Base-by-base conservation (phyloP, 2,888 invertebrate species). In the Drosophila anomalipes region DNA sequence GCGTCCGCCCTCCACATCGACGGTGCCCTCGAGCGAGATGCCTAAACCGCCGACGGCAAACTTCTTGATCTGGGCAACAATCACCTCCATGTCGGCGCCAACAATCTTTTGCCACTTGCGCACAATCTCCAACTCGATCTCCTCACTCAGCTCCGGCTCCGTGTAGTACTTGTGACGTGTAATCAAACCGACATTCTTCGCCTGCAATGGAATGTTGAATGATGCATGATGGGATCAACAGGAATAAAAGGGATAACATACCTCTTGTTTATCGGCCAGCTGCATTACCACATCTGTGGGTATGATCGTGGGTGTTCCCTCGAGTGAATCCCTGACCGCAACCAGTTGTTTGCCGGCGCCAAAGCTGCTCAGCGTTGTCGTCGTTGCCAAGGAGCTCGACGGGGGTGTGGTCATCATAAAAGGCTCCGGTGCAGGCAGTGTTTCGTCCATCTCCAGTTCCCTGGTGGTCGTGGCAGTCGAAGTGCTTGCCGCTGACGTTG, bases 1-100 rank as follows among this genome's bases (percentile, higher is more conserved):
- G 68, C 97, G 96, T 0, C 99, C 99, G 0, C 99, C 99, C 91
- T 97, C 97, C 63, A 99, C 99, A 93, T 99, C 99, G 49, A 99
- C 99, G 0, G 99, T 99, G 61, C 99, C 99, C 93, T 99, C 99
- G 76, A 99, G 95, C 59, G 98, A 99, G 89, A 99, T 99, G 41
- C 99, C 99, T 64, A 99, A 95, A 3, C 99, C 99, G 54, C 98
- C 98, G 52, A 98, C 97, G 22, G 96, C 96, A 88, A 97, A 97
- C 94, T 98, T 98, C 81, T 96, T 96, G 78, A 97, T 94, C 92
- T 97, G 97, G 1, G 97, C 97, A 59, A 97, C 96, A 58, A 95
- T 96, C 89, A 97, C 96, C 91, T 97, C 96, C 64, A 95, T 95
- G 80, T 97, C 96, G 4, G 95, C 94, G 12, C 97, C 97, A 77